Percentiles rank a stretch among this genome's conserved stretches.
These are phyloP conservation scores for Carpatolechia fugitivella DNA, from an alignment of 2,888 invertebrate species.

Conservation along the genomic window DNA sequence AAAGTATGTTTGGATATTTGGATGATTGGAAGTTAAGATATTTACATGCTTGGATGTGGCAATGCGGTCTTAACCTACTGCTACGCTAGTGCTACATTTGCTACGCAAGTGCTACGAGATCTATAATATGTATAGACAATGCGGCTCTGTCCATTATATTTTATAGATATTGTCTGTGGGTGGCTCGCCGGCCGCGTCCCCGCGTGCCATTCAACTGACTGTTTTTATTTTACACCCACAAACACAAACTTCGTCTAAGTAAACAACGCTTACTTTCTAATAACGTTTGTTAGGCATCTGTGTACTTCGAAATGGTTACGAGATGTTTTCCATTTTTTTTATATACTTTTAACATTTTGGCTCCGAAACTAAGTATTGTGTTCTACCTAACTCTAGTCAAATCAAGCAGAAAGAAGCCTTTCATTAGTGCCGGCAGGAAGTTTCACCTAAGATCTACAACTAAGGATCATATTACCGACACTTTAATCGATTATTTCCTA, in stretches of 20 bases:
- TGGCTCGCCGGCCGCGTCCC: conserved; percentile 24
- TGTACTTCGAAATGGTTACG: background rate
- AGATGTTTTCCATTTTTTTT: background rate
- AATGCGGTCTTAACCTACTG: too few relatives aligned
- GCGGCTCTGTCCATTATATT: conserved; percentile 32
- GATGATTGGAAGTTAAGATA: too few relatives aligned
- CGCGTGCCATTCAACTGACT: conserved; percentile 31
- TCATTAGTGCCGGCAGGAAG: conserved; percentile 31
- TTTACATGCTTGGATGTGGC: too few relatives aligned
- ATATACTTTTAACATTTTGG: too few relatives aligned
- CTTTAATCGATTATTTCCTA: conserved; percentile 6
- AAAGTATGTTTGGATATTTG: too few relatives aligned
- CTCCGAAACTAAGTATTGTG: too few relatives aligned
- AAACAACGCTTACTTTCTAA: conserved; percentile 7
- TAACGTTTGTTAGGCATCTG: background rate
- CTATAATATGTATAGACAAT: too few relatives aligned
- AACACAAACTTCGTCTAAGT: conserved; percentile 17
- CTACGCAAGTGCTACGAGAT: too few relatives aligned
- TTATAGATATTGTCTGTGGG: conserved; percentile 33
- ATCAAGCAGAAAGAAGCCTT: conserved; percentile 45
- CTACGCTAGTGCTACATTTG: too few relatives aligned
- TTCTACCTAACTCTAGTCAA: background rate
- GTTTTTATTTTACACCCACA: background rate
- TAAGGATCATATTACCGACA: conserved; percentile 38
- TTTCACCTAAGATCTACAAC: conserved; percentile 32